phyloP scores from a whole-genome alignment of 2,797 vertebrate genomes.

The Onychomys arenicola region DNA sequence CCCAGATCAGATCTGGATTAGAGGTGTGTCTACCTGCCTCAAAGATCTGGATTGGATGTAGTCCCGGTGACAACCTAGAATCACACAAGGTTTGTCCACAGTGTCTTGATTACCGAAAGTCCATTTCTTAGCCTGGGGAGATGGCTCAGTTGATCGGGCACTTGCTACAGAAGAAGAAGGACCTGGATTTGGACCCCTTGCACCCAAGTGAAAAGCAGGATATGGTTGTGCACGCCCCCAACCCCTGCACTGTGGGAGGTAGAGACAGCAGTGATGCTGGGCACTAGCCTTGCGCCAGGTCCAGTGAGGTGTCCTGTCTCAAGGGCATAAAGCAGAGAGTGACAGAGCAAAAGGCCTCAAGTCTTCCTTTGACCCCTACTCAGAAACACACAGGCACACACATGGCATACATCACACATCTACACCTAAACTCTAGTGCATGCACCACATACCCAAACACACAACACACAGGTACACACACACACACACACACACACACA shows the following conservation, averaged over 20 bases:
- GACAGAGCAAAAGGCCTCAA: neutral
- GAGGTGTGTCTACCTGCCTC: neutral
- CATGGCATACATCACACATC: neutral
- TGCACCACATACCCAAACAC: neutral
- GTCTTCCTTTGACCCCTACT: neutral
- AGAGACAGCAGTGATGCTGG: neutral
- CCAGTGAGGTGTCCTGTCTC: neutral
- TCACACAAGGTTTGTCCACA: neutral
- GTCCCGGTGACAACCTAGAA: neutral
- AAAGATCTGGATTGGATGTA: neutral
- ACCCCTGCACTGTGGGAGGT: neutral
- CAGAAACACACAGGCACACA: neutral
- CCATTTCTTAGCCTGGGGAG: neutral
- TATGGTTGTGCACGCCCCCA: neutral
- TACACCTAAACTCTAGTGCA: neutral
- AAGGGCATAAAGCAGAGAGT: neutral
- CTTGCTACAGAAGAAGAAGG: neutral
- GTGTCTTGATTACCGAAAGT: neutral
- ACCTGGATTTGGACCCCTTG: neutral
- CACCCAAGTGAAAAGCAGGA: neutral
- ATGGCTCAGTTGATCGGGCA: neutral
- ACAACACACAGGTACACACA: neutral
- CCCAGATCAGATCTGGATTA: neutral
- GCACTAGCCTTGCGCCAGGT: neutral
- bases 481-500: neutral